These are phyloP conservation scores for Haemorhous mexicanus DNA, from an alignment of 2,113 vertebrate species.

Conservation along the genomic window DNA sequence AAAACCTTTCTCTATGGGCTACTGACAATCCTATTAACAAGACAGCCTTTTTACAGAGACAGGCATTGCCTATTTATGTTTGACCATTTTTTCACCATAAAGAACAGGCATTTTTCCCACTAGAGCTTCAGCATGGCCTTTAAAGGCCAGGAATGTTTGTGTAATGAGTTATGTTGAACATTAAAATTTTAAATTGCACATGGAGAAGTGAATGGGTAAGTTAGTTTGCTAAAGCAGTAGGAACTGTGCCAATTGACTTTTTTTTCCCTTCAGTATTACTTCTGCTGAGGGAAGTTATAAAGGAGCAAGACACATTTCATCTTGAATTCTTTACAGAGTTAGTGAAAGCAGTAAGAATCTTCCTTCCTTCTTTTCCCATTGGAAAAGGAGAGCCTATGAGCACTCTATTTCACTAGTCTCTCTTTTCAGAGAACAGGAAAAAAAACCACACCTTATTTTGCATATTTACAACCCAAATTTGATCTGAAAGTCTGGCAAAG, in stretches of 20 bases:
- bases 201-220: neutral
- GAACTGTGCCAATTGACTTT: neutral
- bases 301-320: neutral
- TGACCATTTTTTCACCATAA: neutral
- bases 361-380: neutral
- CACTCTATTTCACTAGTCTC: neutral
- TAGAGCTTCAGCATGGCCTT: neutral
- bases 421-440: neutral
- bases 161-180: neutral
- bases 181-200: neutral
- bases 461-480: neutral
- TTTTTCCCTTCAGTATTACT: neutral
- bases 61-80: neutral
- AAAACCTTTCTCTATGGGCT: neutral
- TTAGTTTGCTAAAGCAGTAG: neutral
- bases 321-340: neutral
- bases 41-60: neutral
- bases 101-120: neutral
- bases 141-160: neutral
- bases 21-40: neutral
- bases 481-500: neutral
- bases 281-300: neutral
- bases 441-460: neutral
- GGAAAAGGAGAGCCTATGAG: neutral
- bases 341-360: neutral